Percentiles rank a stretch among this genome's conserved stretches.
These are phyloP conservation scores for Karalla daura DNA, from an alignment of 2,797 vertebrate species.

Conservation along the genomic window DNA sequence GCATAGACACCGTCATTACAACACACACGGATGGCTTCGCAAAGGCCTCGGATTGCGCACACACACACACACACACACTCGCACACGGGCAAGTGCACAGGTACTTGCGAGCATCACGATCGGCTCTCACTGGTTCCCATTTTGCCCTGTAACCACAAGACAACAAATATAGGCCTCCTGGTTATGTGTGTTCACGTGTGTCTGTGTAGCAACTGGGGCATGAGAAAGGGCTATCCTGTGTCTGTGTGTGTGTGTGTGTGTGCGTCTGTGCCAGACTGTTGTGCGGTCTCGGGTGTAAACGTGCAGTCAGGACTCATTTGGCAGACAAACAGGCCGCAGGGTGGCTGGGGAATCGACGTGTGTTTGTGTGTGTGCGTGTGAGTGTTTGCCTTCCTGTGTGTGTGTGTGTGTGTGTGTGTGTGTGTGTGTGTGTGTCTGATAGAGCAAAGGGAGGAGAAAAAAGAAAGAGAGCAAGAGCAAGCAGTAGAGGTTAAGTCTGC, in stretches of 20 bases:
- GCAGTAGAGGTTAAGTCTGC: slow-evolving; percentile 91
- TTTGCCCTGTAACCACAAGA: slow-evolving; percentile 79
- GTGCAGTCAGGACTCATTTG: slow-evolving; percentile 87
- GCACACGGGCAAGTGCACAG: slow-evolving; percentile 41
- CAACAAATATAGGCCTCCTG: slow-evolving; percentile 76
- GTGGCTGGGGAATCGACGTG: slow-evolving; percentile 78
- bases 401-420: too few relatives aligned
- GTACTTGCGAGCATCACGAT: slow-evolving; percentile 62
- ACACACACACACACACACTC: slow-evolving; percentile 41
- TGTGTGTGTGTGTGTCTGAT: slow-evolving; percentile 73
- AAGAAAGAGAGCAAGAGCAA: slow-evolving; percentile 58
- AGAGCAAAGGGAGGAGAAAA: slow-evolving; percentile 67
- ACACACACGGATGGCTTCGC: slow-evolving; percentile 14
- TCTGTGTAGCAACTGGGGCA: slow-evolving; percentile 74
- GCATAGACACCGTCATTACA: slow-evolving; percentile 1
- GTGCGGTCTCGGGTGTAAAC: slow-evolving; percentile 85
- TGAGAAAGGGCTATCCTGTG: slow-evolving; percentile 72
- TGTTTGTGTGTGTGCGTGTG: slow-evolving; percentile 71
- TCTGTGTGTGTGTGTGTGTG: slow-evolving; percentile 53
- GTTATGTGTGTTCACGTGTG: slow-evolving; percentile 69
- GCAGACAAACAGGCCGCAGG: slow-evolving; percentile 84
- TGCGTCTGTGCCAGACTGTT: slow-evolving; percentile 62
- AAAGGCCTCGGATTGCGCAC: slow-evolving; percentile 22
- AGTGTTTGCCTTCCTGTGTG: slow-evolving; percentile 64
- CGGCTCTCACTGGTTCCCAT: slow-evolving; percentile 69